phyloP scores from a whole-genome alignment of 2,797 vertebrate species.

The Microchirus variegatus region DNA sequence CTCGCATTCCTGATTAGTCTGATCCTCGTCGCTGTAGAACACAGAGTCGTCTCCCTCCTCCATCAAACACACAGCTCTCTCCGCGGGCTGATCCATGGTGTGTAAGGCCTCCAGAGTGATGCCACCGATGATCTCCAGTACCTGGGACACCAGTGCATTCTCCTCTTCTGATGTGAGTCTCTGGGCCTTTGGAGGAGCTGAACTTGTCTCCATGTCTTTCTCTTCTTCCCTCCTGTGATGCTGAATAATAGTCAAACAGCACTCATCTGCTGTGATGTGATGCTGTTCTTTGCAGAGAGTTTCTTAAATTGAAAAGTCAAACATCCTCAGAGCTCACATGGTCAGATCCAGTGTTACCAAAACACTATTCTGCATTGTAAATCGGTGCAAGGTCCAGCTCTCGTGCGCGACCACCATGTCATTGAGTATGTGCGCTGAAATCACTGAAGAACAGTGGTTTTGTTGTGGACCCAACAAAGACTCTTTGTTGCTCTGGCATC shows the following conservation, averaged over 20 bases:
- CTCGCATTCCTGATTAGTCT: constrained; percentile 28
- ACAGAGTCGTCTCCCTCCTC: constrained; percentile 78
- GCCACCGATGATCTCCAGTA: constrained; percentile 63
- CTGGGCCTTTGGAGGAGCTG: constrained; percentile 42
- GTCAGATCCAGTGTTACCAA: constrained; percentile 31
- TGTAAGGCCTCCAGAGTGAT: constrained; percentile 26
- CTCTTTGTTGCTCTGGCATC: constrained; percentile 83
- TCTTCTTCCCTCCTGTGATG: background rate
- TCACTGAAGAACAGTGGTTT: constrained; percentile 83
- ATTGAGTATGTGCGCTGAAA: constrained; percentile 77
- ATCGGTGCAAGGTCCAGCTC: constrained; percentile 66
- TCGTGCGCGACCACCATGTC: constrained; percentile 76
- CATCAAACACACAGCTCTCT: constrained; percentile 36
- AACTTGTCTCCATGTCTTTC: constrained; percentile 59
- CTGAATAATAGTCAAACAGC: constrained; percentile 5
- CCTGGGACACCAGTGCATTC: constrained; percentile 46
- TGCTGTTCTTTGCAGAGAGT: background rate
- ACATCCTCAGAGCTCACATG: constrained; percentile 31
- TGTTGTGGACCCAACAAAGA: constrained; percentile 85
- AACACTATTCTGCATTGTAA: constrained; percentile 45
- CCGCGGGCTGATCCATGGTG: constrained; percentile 38
- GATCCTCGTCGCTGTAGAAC: constrained; percentile 77
- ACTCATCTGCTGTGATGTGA: background rate
- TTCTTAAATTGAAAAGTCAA: constrained; percentile 36
- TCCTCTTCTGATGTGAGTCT: constrained; percentile 72